These are phyloP conservation scores for Cephalopachus bancanus DNA, from an alignment of 2,797 vertebrate genomes.

Conservation along the genomic window DNA sequence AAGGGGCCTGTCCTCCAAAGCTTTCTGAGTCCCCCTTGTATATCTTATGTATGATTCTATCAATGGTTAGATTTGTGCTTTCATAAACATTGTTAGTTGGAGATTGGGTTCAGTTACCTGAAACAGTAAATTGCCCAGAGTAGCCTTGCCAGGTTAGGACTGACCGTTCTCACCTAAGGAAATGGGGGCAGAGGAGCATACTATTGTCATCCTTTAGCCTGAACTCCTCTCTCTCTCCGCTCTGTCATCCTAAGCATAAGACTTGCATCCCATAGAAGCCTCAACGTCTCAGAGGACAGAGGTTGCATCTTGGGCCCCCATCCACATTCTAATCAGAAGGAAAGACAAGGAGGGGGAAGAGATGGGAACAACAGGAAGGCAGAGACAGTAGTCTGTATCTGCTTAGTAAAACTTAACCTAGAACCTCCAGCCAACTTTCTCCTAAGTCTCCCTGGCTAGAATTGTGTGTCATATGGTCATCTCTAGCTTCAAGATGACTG, in stretches of 20 bases:
- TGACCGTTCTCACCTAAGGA: not conserved
- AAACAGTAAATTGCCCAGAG: conserved; percentile 1
- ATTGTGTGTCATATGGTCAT: accelerated
- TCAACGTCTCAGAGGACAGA: not conserved
- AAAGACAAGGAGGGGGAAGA: not conserved
- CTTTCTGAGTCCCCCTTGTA: not conserved
- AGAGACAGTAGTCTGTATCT: not conserved
- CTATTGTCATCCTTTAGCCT: accelerated
- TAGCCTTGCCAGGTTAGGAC: not conserved
- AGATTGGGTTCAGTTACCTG: not conserved
- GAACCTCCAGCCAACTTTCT: not conserved
- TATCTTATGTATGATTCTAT: conserved; percentile 41
- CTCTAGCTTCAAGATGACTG: not conserved
- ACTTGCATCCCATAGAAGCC: too few relatives aligned
- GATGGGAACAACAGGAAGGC: not conserved
- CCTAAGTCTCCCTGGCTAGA: not conserved
- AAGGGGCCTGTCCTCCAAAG: too few relatives aligned
- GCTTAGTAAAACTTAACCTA: not conserved
- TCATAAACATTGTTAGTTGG: not conserved
- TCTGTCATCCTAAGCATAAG: not conserved
- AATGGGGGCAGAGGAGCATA: not conserved
- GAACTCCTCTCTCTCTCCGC: not conserved
- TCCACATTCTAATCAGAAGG: not conserved
- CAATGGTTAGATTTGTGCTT: conserved; percentile 29
- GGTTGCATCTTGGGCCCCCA: too few relatives aligned